Percentiles rank a stretch among this genome's conserved stretches.
These are phyloP conservation scores for Notoglanidium macrostoma DNA, from an alignment of 2,797 vertebrate species.

Conservation along the genomic window DNA sequence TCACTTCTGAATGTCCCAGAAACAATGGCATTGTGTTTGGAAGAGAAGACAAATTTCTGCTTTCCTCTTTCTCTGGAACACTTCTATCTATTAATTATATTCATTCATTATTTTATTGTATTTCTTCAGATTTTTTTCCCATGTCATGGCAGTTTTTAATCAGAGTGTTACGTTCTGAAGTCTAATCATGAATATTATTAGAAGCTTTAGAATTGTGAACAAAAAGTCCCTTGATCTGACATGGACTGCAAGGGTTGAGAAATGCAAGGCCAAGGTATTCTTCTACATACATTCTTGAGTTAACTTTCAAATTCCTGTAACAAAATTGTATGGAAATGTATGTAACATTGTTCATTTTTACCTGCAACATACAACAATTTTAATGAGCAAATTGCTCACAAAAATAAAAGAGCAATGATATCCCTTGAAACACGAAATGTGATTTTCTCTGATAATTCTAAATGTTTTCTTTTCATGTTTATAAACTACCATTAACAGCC, in stretches of 20 bases:
- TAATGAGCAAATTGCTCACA: slow-evolving; percentile 35
- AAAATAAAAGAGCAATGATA: slow-evolving; percentile 38
- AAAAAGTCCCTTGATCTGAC: slow-evolving; percentile 48
- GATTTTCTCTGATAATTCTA: slow-evolving; percentile 15
- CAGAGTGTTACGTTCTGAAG: slow-evolving; percentile 48
- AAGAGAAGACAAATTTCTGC: slow-evolving; percentile 75
- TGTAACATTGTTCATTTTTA: not conserved
- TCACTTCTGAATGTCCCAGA: slow-evolving; percentile 66
- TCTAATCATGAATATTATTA: slow-evolving; percentile 60
- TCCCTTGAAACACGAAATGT: slow-evolving; percentile 30
- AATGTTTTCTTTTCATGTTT: slow-evolving; percentile 33
- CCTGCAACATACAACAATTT: not conserved
- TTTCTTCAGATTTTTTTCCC: slow-evolving; percentile 34
- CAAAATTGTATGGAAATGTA: not conserved
- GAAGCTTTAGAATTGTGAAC: slow-evolving; percentile 52
- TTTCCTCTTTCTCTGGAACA: slow-evolving; percentile 65
- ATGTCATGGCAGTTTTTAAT: slow-evolving; percentile 70
- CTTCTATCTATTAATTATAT: slow-evolving; percentile 78
- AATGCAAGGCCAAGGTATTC: slow-evolving; percentile 40
- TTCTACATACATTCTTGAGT: slow-evolving; percentile 40
- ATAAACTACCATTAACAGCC: not conserved
- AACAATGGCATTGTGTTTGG: slow-evolving; percentile 79
- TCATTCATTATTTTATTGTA: slow-evolving; percentile 71
- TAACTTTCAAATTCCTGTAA: slow-evolving; percentile 23
- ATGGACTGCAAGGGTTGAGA: not conserved